These are phyloP conservation scores for Micromys minutus DNA, from an alignment of 2,113 vertebrate species.

Conservation along the genomic window DNA sequence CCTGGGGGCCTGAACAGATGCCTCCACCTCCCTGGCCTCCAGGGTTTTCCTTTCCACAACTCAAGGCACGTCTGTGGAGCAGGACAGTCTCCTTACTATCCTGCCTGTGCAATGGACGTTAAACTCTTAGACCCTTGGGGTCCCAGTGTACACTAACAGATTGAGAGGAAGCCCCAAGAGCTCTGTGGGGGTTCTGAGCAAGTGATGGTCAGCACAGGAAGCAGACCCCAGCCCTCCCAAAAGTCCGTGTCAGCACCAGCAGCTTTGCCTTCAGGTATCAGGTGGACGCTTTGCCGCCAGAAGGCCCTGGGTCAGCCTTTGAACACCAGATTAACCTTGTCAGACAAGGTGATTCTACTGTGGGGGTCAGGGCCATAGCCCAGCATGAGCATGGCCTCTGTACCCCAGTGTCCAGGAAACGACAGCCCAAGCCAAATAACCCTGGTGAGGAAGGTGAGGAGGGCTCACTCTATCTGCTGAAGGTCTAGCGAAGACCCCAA, in stretches of 20 bases:
- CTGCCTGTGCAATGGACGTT: not conserved
- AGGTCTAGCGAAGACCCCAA: not conserved
- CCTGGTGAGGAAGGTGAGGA: not conserved
- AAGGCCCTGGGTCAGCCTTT: not conserved
- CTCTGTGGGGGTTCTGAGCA: fast-evolving
- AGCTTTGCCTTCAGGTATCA: not conserved
- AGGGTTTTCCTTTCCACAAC: not conserved
- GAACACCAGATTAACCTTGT: not conserved
- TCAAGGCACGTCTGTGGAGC: no score
- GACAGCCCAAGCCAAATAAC: not conserved
- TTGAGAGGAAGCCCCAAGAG: not conserved
- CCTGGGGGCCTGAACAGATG: not conserved
- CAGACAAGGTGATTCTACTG: not conserved
- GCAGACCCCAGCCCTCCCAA: not conserved
- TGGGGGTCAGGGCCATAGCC: not conserved
- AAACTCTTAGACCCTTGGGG: not conserved
- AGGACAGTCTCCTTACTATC: not conserved
- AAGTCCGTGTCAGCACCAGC: not conserved
- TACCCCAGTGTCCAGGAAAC: not conserved
- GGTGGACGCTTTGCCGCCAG: not conserved
- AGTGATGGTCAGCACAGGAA: not conserved
- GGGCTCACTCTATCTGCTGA: no score
- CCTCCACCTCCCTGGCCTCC: not conserved
- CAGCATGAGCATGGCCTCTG: not conserved
- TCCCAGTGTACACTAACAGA: fast-evolving